A percentile compares a stretch with the other conserved stretches of the same genome.
These are phyloP conservation scores for Umimayanthus kanabou DNA, from an alignment of 92 coral and sea anemone species.

Conservation along the genomic window DNA sequence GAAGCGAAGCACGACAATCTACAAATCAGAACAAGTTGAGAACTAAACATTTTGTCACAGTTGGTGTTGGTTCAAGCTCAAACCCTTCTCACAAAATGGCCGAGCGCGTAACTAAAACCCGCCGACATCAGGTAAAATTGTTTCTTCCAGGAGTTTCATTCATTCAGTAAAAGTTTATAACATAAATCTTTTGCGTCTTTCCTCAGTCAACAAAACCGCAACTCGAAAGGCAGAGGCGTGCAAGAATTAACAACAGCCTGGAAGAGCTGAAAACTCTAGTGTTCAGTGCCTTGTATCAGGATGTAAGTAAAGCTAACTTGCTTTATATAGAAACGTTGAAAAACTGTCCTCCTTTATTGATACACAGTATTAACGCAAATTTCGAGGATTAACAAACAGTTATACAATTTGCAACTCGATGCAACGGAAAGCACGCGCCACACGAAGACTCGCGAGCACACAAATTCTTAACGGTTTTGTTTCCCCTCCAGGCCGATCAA, in stretches of 20 bases:
- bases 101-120: conserved; percentile 20
- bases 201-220: conserved; percentile 79
- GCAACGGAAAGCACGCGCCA: neutral
- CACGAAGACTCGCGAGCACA: neutral
- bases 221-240: conserved; percentile 85
- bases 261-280: conserved; percentile 80
- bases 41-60: neutral
- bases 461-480: conserved; percentile 2
- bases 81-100: conserved; percentile 13
- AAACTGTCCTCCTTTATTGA: neutral
- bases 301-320: conserved; percentile 55
- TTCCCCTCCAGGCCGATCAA: conserved; percentile 67
- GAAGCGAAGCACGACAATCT: neutral
- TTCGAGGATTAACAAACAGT: neutral
- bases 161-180: neutral
- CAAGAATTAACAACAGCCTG: conserved; percentile 86
- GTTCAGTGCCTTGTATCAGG: conserved; percentile 77
- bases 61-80: neutral
- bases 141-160: conserved; percentile 1
- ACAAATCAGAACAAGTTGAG: conserved; percentile 1
- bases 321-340: neutral
- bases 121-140: conserved; percentile 30
- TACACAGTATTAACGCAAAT: neutral
- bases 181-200: conserved; percentile 7
- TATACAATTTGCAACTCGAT: neutral